Base-by-base conservation (phyloP, 2,113 vertebrate species). In the Procapra przewalskii region DNA sequence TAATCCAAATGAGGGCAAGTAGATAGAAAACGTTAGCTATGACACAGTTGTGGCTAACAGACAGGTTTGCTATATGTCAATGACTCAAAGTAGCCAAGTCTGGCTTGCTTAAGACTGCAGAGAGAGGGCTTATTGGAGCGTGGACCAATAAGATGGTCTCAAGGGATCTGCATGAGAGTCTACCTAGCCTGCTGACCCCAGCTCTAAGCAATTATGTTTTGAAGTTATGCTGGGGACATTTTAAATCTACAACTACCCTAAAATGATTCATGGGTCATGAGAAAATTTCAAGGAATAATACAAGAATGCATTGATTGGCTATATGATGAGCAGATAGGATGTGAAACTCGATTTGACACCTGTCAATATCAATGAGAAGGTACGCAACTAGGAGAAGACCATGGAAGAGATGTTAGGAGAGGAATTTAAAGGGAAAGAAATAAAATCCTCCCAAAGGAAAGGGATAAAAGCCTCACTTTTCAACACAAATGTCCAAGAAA, bases 351-450 rank as follows among this genome's bases (percentile, higher is more conserved):
- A 79, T 64, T 7, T 89, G 86, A 91, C 84, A 96, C 16, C 12
- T 96, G 52, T 88, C 84, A 92, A 23, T 54, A 85, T 64, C 60
- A 89, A 27, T 87, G 54, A 89, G 77, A 96, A 97, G 40, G 40
- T 62, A 55, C 3, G 48, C 71, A 57, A 94, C 29, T 54, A 48
- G 55, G 54, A 94, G 55, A 95, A 36, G 25, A 85, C 16, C n/a
- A 90, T 4, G 29, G 14, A n/a, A 55, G 43, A 97, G 27, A 88
- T 52, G 13, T 75, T 17, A 95, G 75, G 64, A 90, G 59, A 88
- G 43, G 25, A 95, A 96, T 57, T 92, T 80, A 77, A 97, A 33
- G 60, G 60, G 40, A 80, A 87, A 97, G 50, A 92, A 90, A 48
- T 23, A 83, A 59, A 96, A 80, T 19, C 27, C 77, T 54, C 67